Evolutionary conservation across 2,797 vertebrate species (phyloP).

Genomic region (Cygnus olor): DNA sequence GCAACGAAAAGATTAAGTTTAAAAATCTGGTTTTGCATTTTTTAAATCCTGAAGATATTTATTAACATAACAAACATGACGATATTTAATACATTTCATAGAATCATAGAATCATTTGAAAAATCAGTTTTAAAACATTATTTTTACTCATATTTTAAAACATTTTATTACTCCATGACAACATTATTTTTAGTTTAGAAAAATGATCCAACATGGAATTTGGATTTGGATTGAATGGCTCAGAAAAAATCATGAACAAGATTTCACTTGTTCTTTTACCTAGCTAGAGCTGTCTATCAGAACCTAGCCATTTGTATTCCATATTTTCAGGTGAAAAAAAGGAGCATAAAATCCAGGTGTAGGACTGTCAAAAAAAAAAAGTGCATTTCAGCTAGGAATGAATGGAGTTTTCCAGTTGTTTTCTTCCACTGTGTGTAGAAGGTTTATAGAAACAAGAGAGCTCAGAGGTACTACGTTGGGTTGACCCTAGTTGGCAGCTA

Average conservation of each 20-base stretch:
- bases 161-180: not conserved
- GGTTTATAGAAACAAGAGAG: not conserved
- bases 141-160: not conserved
- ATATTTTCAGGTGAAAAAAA: not conserved
- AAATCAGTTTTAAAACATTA: not conserved
- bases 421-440: not conserved
- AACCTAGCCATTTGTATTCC: not conserved
- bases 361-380: not conserved
- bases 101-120: not conserved
- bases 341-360: not conserved
- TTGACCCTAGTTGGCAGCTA: not conserved
- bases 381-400: not conserved
- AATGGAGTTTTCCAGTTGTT: not conserved
- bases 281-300: not conserved
- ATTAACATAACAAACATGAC: not conserved
- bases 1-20: not conserved
- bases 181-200: not conserved
- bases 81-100: not conserved
- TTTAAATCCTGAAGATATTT: not conserved
- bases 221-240: not conserved
- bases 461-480: not conserved
- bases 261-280: not conserved
- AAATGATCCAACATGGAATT: not conserved
- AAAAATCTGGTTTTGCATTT: not conserved
- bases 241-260: not conserved